Evolutionary conservation across 2,888 invertebrate genomes (phyloP), one percentile per base, ranked within the genome.

Genomic region (Serrognathus titanus): DNA sequence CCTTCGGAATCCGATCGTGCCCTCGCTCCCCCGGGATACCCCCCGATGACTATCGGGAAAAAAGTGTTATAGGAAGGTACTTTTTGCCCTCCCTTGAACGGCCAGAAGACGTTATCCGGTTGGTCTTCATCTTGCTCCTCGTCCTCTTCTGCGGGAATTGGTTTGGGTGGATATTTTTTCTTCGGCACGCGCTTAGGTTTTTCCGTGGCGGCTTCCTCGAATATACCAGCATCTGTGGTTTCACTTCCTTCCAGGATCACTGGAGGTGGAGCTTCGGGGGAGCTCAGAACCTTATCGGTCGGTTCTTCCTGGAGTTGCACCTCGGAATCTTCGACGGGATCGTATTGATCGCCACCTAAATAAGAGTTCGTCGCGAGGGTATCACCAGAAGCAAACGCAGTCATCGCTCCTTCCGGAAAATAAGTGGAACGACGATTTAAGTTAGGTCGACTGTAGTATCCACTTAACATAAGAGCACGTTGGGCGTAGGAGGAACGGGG

Each of bases 1-100:
- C 74, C 77, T 1, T 72, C 72, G 0, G 65, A 63, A 36, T 48
- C 51, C 38, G 57, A 58, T 47, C 59, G 51, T 4, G 54, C 37
- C 12, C 63, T 55, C 0, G 75, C 73, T 49, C 80, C 74, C 8
- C 65, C 59, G 11, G 65, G 61, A 4, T 68, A 63, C 37, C 67
- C 63, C 5, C 71, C 64, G 11, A 87, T 85, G 73, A 85, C 82
- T 79, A 87, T 85, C 0, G 88, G 88, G 75, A 88, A 88, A 74
- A 82, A 87, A 0, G 85, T 82, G 58, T 83, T 85, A 61, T 79
- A 72, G 1, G 80, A 80, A 58, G 76, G 80, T 6, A 31, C 4
- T 2, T 62, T 58, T 0, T 79, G 77, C n/a, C 61, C 61, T 20
- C 63, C 58, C 8, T 59, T 60, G 47, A 72, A 69, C 9, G 72